phyloP scores from a whole-genome alignment of 2,113 vertebrate genomes.

The Piaya cayana region DNA sequence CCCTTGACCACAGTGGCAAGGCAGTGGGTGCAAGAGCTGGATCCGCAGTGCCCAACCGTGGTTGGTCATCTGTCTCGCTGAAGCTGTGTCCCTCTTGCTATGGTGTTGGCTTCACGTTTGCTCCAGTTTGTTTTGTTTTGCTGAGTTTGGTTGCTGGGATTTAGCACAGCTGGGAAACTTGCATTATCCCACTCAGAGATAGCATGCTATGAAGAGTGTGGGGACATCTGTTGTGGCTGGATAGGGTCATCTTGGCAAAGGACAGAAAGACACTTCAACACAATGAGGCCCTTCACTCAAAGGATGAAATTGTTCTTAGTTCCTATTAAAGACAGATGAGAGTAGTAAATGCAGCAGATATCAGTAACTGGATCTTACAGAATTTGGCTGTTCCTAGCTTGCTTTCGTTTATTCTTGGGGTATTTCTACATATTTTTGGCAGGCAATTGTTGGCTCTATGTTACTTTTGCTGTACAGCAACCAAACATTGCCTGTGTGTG shows the following conservation, averaged over 20 bases:
- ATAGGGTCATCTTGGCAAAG: neutral
- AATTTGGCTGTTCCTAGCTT: neutral
- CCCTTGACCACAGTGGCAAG: neutral
- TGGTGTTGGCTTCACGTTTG: neutral
- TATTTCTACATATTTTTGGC: neutral
- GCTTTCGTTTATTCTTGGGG: neutral
- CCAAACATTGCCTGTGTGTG: neutral
- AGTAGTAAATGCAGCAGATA: neutral
- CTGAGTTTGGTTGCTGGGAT: constrained; percentile 9
- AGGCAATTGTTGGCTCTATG: neutral
- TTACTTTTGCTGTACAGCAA: neutral
- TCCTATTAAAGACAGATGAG: neutral
- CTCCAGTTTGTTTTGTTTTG: constrained; percentile 29
- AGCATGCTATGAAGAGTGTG: neutral
- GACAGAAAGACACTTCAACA: neutral
- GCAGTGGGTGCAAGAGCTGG: neutral
- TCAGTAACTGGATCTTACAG: neutral
- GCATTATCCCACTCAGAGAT: neutral
- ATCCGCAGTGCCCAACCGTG: neutral
- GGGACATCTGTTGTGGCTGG: neutral
- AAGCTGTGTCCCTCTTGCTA: neutral
- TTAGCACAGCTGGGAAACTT: neutral
- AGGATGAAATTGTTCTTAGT: neutral
- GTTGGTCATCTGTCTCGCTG: neutral
- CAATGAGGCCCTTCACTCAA: neutral